Evolutionary conservation across 2,888 invertebrate species (phyloP).

Genomic region (Chaetogeoica ovagalla): DNA sequence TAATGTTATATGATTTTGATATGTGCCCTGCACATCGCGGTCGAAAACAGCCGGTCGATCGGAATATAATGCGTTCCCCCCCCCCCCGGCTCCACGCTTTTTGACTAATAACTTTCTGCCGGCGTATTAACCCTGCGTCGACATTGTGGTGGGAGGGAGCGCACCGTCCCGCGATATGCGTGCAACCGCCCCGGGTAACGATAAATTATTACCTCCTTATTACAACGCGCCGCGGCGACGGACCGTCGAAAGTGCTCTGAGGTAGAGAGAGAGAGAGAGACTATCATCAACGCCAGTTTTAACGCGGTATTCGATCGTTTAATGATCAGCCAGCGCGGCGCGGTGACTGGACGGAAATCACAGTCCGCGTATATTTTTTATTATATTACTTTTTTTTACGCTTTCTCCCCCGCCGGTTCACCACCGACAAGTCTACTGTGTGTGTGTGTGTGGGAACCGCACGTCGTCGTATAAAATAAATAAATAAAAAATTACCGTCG

Average conservation of each 20-base stretch:
- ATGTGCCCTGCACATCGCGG: slow-evolving; percentile 15
- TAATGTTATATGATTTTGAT: slow-evolving; percentile 45
- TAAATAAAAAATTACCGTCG: too few relatives aligned
- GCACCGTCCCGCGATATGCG: too few relatives aligned
- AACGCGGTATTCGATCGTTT: neutral
- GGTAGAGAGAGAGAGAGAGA: neutral
- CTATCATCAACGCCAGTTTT: neutral
- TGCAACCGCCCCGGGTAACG: neutral
- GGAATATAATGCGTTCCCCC: neutral
- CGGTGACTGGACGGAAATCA: slow-evolving; percentile 15
- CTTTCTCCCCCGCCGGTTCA: neutral
- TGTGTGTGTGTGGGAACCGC: neutral
- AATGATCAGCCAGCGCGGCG: neutral
- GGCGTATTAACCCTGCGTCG: slow-evolving; percentile 5
- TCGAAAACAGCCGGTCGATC: slow-evolving; percentile 49
- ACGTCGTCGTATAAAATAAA: neutral
- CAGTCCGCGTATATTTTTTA: neutral
- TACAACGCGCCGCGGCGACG: too few relatives aligned
- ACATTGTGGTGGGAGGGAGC: too few relatives aligned
- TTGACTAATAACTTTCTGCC: slow-evolving; percentile 47
- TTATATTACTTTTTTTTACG: too few relatives aligned
- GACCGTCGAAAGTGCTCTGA: neutral
- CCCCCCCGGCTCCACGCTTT: slow-evolving; percentile 27
- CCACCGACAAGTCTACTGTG: too few relatives aligned
- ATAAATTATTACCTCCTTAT: too few relatives aligned